Evolutionary conservation across 2,113 vertebrate species (phyloP).

Genomic region (Pipa parva): DNA sequence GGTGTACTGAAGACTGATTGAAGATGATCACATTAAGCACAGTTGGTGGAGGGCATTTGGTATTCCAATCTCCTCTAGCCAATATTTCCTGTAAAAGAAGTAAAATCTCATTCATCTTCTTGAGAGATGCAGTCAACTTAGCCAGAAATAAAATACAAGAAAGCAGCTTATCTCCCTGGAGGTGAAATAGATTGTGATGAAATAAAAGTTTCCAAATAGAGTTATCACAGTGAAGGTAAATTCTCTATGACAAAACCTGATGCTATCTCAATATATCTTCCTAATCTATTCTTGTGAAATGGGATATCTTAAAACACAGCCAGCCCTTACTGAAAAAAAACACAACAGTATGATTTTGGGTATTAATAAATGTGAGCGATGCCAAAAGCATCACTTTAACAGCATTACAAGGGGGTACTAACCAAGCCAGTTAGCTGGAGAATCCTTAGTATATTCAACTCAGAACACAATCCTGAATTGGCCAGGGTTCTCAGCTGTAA

Average conservation of each 20-base stretch:
- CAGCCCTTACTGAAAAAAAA: neutral
- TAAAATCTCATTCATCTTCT: conserved; percentile 30
- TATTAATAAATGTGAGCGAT: neutral
- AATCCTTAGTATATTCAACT: too few species aligned
- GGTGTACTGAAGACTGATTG: too few species aligned
- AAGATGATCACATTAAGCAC: neutral
- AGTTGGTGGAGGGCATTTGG: neutral
- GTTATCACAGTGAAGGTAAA: conserved; percentile 15
- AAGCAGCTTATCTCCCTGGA: conserved; percentile 25
- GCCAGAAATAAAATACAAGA: conserved; percentile 24
- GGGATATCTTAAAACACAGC: neutral
- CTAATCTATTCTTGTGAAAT: neutral
- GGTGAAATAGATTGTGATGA: conserved; percentile 32
- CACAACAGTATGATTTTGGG: neutral
- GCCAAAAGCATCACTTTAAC: neutral
- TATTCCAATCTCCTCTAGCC: conserved; percentile 13
- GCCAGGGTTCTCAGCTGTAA: too few species aligned
- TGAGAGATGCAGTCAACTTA: conserved; percentile 12
- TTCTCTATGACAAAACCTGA: neutral
- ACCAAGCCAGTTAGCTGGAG: too few species aligned
- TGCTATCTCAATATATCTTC: conserved; percentile 5
- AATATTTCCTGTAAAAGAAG: conserved; percentile 29
- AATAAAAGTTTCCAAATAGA: conserved; percentile 31
- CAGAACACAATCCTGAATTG: too few species aligned
- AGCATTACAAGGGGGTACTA: too few species aligned